phyloP scores from a whole-genome alignment of 2,797 vertebrate species.

The Ispidina lecontei region DNA sequence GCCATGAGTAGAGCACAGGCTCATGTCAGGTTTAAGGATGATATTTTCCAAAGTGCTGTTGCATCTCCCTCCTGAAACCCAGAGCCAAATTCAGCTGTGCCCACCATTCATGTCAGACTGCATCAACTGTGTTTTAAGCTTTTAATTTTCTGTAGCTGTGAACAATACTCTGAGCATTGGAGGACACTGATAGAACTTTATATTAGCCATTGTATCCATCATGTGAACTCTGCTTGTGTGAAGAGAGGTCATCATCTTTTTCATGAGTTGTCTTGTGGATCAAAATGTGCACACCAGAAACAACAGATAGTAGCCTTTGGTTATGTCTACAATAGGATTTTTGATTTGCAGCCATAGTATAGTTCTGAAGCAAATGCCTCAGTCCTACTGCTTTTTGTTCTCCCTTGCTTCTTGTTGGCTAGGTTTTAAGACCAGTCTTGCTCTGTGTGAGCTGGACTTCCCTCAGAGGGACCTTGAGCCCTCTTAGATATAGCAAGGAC shows the following conservation, averaged over 20 bases:
- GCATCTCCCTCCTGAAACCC: neutral
- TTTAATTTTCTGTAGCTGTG: conserved; percentile 25
- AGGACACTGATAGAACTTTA: neutral
- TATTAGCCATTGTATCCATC: neutral
- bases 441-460: neutral
- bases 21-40: neutral
- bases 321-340: neutral
- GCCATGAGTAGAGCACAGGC: neutral
- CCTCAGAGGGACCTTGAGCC: neutral
- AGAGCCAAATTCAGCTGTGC: neutral
- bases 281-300: neutral
- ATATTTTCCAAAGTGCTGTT: neutral
- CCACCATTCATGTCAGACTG: neutral
- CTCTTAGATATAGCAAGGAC: neutral
- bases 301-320: neutral
- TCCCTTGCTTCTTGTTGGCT: neutral
- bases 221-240: neutral
- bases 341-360: neutral
- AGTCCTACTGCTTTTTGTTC: neutral
- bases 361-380: neutral
- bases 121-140: neutral
- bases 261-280: neutral
- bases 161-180: neutral
- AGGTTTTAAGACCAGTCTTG: neutral
- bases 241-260: neutral